Evolutionary conservation across 2,888 invertebrate species (phyloP).

Genomic region (Yponomeuta evonymella): DNA sequence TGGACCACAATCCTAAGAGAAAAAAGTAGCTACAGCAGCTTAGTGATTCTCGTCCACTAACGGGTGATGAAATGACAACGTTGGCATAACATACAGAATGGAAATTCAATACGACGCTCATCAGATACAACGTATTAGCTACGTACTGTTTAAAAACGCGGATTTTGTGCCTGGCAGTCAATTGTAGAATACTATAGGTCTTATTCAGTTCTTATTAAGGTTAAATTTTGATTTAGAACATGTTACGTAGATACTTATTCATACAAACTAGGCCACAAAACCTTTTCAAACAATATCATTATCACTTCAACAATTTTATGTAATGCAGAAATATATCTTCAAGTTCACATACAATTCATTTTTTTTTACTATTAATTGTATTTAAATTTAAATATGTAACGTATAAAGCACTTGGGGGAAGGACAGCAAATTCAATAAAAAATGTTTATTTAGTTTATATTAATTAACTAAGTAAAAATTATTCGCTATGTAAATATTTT

Average conservation of each 20-base stretch:
- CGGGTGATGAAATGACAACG: conserved; percentile 45
- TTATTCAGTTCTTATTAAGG: neutral
- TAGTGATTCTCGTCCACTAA: conserved; percentile 34
- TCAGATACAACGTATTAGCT: conserved; percentile 29
- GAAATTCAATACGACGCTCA: conserved; percentile 36
- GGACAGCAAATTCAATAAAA: conserved; percentile 78
- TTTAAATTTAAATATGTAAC: conserved; percentile 70
- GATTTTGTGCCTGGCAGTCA: conserved; percentile 40
- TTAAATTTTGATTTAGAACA: conserved; percentile 4
- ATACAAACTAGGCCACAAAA: conserved; percentile 58
- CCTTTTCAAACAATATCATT: conserved; percentile 53
- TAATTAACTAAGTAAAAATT: conserved; percentile 77
- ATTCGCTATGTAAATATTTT: conserved; percentile 75
- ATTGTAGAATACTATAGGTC: conserved; percentile 7
- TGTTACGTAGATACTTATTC: neutral
- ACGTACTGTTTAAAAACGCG: conserved; percentile 22
- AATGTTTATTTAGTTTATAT: conserved; percentile 72
- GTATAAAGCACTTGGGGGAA: conserved; percentile 78
- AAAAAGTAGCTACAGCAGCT: neutral
- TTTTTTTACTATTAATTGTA: conserved; percentile 66
- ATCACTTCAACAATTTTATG: conserved; percentile 60
- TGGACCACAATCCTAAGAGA: neutral
- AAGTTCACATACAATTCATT: conserved; percentile 70
- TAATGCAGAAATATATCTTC: conserved; percentile 68
- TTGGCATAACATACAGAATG: conserved; percentile 42